Base-by-base conservation (phyloP, 1,140 invertebrate species). In the Galendromus occidentalis region DNA sequence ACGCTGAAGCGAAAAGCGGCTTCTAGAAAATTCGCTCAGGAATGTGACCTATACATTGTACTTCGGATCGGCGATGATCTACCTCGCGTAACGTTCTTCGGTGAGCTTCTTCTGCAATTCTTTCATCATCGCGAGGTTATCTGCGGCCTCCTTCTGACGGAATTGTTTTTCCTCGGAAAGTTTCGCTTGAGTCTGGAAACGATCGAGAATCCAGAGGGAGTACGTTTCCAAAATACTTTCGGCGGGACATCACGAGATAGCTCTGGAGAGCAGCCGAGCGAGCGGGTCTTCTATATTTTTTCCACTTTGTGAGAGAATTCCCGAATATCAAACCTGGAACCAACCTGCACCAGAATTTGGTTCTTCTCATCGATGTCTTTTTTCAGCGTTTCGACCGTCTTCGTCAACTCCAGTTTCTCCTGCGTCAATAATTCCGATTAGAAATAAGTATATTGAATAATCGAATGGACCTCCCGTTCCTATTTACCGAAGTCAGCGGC, bases 351-450 rank as follows among this genome's bases (percentile, higher is more conserved):
- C 12, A 59, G 22, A 25, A 59, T 22, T 25, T 59, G 51, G 14
- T 59, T 17, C 9, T 59, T 59, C 22, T 59, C 51, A 59, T 59
- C 51, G 25, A 59, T 1, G 1, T 59, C 51, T 25, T 25, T 59
- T 33, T 59, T 59, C 2, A 59, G 22, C 6, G 51, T 22, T 25
- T 59, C 51, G 14, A 59, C 14, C 22, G 22, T 59, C 25, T 59
- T 59, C 51, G 51, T 59, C 20, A 18, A 22, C 51, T 59, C 51
- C 14, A 59, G 20, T 59, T 59, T 59, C 51, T 59, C 51, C 51
- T 59, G 51, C 14, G 20, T 22, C 1, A 18, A 59, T 25, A 59
- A 29, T 6, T 4, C 9, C 33, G 45, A 6, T 4, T 47, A 17
- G 17, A 47, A 47, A 47, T 47, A 47, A 14, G 12, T 44, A n/a